phyloP scores from a whole-genome alignment of 2,888 invertebrate species.

The Margaritifera margaritifera region DNA sequence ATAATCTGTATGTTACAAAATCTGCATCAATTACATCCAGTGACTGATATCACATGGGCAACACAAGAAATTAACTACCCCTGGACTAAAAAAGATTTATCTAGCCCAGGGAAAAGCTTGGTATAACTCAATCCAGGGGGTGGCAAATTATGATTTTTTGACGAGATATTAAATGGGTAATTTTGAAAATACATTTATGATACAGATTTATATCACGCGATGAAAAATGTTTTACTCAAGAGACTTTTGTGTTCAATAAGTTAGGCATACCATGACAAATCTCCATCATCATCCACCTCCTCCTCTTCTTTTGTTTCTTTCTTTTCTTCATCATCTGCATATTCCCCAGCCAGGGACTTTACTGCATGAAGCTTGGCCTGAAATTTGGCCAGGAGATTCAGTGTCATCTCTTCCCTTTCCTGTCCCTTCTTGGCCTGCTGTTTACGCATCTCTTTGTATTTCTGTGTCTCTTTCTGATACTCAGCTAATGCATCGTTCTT shows the following conservation, averaged over 20 bases:
- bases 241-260: background rate
- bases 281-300: slow-evolving; percentile 68
- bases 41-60: too few relatives aligned
- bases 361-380: slow-evolving; percentile 83
- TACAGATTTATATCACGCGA: too few relatives aligned
- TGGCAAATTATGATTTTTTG: too few relatives aligned
- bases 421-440: slow-evolving; percentile 57
- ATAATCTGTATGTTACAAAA: too few relatives aligned
- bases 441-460: slow-evolving; percentile 61
- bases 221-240: too few relatives aligned
- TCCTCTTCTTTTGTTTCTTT: slow-evolving; percentile 73
- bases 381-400: slow-evolving; percentile 87
- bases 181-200: too few relatives aligned
- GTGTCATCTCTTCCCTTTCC: slow-evolving; percentile 77
- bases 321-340: slow-evolving; percentile 24
- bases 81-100: too few relatives aligned
- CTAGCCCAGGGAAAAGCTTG: too few relatives aligned
- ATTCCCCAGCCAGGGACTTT: slow-evolving; percentile 71
- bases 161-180: too few relatives aligned
- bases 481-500: slow-evolving; percentile 54
- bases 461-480: slow-evolving; percentile 63
- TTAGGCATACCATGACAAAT: slow-evolving; percentile 64
- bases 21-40: too few relatives aligned
- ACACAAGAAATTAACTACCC: too few relatives aligned
- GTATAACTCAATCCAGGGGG: too few relatives aligned